Evolutionary conservation across 2,113 vertebrate species (phyloP), one percentile per base, ranked within the genome.

Genomic region (Bubalus kerabau): DNA sequence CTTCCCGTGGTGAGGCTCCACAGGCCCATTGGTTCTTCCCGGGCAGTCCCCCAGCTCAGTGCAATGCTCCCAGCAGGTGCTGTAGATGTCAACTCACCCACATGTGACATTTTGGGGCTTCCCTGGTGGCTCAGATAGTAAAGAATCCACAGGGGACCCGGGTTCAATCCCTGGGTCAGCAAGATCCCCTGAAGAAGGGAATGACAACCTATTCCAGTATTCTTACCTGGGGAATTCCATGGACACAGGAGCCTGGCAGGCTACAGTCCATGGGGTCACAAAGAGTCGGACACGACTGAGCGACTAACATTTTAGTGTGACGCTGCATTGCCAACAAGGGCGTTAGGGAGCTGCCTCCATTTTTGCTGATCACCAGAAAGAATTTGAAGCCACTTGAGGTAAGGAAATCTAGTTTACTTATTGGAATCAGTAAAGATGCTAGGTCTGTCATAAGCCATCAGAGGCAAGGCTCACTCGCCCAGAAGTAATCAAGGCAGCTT

Each of bases 341-440:
- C 7, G 2, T 0, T 0, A 3, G 19, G 52, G 74, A 7, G 2
- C 30, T 6, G 43, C 43, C 83, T 80, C 90, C 26, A 19, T 12
- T 40, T 59, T 54, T 7, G 23, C 17, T 92, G 83, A 71, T 59
- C 62, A 14, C n/a, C n/a, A 82, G 59, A 48, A 94, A 30, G 36
- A 83, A 60, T 43, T 54, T 21, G 1, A 4, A 87, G 91, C 57
- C 76, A 19, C 86, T 7, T 11, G 15, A 7, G 24, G 57, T 85
- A 83, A 86, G 62, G 26, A 83, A 80, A 90, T 43, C 10, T 24
- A 46, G n/a, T 32, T 67, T 60, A 6, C 10, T 54, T 36, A 14
- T 0, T 57, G 17, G n/a, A 46, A 21, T 6, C 3, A 16, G 59
- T 28, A 32, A 43, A 80, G 59, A 46, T 0, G 3, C 60, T 1